Evolutionary conservation across 1,140 invertebrate genomes (phyloP).

Genomic region (Thalassaphorura encarpata): DNA sequence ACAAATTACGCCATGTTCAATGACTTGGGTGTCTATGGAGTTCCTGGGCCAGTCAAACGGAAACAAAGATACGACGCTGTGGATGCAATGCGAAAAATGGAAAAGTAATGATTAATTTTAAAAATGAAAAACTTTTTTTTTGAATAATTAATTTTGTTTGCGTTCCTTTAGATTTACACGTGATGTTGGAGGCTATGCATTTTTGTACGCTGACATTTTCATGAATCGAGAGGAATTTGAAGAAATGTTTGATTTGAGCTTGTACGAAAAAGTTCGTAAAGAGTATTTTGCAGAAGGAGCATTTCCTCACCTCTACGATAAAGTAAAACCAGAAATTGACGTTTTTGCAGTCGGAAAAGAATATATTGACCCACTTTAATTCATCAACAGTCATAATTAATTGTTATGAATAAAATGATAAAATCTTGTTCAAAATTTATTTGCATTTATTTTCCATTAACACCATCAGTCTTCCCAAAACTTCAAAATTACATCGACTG

Average conservation of each 20-base stretch:
- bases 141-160: neutral
- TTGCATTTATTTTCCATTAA: too few relatives aligned
- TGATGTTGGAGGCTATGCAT: conserved; percentile 46
- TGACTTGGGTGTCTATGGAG: conserved; percentile 45
- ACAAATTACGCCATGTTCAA: neutral
- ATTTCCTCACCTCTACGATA: conserved; percentile 47
- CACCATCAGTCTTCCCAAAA: too few relatives aligned
- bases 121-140: neutral
- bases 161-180: conserved; percentile 40
- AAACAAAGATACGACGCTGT: conserved; percentile 45
- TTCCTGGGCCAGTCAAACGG: conserved; percentile 43
- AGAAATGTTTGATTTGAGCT: conserved; percentile 46
- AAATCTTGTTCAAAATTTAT: too few relatives aligned
- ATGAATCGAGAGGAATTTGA: conserved; percentile 51
- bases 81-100: conserved; percentile 45
- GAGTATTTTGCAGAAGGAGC: conserved; percentile 44
- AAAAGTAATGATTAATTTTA: conserved; percentile 41
- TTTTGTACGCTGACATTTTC: conserved; percentile 54
- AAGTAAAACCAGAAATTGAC: conserved; percentile 57
- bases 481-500: too few relatives aligned
- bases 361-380: conserved; percentile 36
- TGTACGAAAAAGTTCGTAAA: conserved; percentile 42
- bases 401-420: too few relatives aligned
- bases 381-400: too few relatives aligned
- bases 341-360: conserved; percentile 50